These are phyloP conservation scores for Anoura caudifer DNA, from an alignment of 2,113 vertebrate genomes.

Conservation along the genomic window DNA sequence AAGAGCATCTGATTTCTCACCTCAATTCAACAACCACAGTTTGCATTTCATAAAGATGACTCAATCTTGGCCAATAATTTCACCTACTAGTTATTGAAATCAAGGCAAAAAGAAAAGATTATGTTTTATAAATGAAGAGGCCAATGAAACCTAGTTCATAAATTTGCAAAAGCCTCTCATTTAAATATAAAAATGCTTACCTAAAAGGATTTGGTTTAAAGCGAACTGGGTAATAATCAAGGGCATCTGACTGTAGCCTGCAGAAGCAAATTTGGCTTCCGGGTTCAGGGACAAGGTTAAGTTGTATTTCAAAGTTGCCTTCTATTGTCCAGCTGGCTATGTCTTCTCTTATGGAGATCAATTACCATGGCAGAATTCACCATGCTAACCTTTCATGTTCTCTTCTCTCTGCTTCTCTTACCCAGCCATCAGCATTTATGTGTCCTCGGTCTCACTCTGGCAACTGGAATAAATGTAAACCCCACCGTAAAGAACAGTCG, in stretches of 20 bases:
- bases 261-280: background rate
- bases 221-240: background rate
- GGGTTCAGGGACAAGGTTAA: background rate
- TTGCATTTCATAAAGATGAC: constrained; percentile 22
- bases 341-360: too few relatives aligned
- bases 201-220: background rate
- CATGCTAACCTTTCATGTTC: background rate
- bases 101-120: background rate
- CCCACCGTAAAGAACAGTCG: background rate
- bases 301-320: background rate
- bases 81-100: background rate
- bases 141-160: background rate
- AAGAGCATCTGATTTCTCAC: background rate
- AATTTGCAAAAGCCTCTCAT: background rate
- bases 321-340: background rate
- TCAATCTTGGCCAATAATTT: background rate
- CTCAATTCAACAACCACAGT: background rate
- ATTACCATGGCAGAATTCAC: background rate
- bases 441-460: background rate
- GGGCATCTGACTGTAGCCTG: background rate
- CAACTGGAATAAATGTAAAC: background rate
- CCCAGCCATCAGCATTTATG: background rate
- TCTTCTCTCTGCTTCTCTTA: background rate
- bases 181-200: background rate
- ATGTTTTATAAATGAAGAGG: background rate